Conservation (phyloP, 2,888 invertebrate species). For the Leucoptera coffeella region DNA sequence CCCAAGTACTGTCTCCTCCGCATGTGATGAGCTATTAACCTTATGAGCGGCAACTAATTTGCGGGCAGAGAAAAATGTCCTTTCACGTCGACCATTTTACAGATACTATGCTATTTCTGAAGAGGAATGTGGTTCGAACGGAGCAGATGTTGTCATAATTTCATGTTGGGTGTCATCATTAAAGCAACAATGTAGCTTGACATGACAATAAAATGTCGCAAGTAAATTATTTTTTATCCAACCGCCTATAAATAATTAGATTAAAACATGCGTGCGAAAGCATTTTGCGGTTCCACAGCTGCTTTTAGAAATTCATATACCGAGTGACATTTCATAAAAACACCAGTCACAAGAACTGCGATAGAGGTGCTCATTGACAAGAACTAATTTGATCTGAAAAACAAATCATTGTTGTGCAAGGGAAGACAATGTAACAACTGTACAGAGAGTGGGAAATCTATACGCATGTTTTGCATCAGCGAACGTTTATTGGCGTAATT, state of each 20-base stretch:
- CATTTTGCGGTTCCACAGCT: conserved; percentile 31
- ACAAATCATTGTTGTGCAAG: conserved; percentile 30
- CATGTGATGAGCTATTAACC: conserved; percentile 42
- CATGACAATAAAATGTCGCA: no score
- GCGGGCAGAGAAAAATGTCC: conserved; percentile 21
- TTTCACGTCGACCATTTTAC: conserved; percentile 9
- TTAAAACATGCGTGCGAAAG: conserved; percentile 17
- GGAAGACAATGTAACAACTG: conserved; percentile 41
- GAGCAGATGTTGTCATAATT: conserved; percentile 10
- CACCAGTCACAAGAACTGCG: no score
- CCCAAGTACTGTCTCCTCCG: conserved; percentile 34
- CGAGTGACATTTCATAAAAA: no score
- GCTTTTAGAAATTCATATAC: no score
- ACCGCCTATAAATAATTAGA: no score
- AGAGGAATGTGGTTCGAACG: conserved; percentile 15
- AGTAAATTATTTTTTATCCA: no score
- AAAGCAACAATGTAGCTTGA: conserved; percentile 9
- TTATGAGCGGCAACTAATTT: conserved; percentile 34
- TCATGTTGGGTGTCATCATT: conserved; percentile 2
- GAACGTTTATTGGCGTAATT: conserved; percentile 40
- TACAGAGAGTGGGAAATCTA: conserved; percentile 34
- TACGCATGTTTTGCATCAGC: conserved; percentile 23
- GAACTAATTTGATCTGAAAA: conserved; percentile 29
- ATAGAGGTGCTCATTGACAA: conserved; percentile 23
- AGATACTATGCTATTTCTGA: conserved; percentile 16